A percentile compares a stretch with the other conserved stretches of the same genome.
phyloP scores from a whole-genome alignment of 2,113 vertebrate species.

The Pleuronectes platessa region DNA sequence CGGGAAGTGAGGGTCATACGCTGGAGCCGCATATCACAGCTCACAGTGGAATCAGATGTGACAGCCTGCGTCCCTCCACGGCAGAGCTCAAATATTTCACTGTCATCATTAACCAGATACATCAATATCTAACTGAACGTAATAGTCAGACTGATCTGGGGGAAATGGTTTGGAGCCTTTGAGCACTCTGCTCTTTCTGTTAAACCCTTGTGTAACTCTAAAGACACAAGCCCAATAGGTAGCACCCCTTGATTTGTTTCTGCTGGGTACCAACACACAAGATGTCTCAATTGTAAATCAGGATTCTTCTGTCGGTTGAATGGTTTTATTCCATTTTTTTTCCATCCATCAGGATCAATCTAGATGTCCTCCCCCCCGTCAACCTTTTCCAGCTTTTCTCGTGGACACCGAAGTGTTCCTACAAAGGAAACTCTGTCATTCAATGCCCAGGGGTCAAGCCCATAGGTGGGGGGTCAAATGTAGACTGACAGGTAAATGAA shows the following conservation, averaged over 20 bases:
- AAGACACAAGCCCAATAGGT: neutral
- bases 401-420: too few species aligned
- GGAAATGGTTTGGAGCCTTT: neutral
- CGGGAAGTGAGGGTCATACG: constrained; percentile 28
- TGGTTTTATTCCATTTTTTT: neutral
- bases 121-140: constrained; percentile 42
- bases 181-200: neutral
- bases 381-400: too few species aligned
- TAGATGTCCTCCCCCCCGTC: too few species aligned
- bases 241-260: neutral
- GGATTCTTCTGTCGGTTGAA: neutral
- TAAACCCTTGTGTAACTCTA: neutral
- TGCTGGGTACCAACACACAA: neutral
- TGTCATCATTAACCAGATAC: constrained; percentile 33
- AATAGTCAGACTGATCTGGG: constrained; percentile 16
- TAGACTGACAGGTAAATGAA: too few species aligned
- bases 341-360: neutral
- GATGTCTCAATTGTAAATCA: neutral
- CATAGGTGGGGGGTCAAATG: too few species aligned
- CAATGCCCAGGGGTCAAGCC: too few species aligned
- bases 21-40: constrained; percentile 34
- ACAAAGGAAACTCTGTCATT: too few species aligned
- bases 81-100: constrained; percentile 38
- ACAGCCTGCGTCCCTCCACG: constrained; percentile 35
- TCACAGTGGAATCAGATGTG: constrained; percentile 46